Conservation (phyloP, 2,888 invertebrate species). For the Lacanobia oleracea region DNA sequence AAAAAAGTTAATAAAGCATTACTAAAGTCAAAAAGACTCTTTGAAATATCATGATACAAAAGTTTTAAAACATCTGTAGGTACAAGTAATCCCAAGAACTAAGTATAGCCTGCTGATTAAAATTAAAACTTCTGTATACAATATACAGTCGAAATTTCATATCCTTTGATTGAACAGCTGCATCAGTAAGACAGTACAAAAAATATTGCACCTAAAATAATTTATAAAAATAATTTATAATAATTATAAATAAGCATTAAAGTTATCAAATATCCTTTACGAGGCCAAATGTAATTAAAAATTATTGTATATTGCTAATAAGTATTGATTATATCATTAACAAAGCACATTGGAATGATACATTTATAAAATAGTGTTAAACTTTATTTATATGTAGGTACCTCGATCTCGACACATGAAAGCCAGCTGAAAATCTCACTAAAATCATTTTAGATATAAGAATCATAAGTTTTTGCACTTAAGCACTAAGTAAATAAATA, state of each 20-base stretch:
- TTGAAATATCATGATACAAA: neutral
- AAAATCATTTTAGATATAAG: conserved; percentile 68
- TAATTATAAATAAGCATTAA: conserved; percentile 64
- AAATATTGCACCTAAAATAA: conserved; percentile 67
- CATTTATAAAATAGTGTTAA: conserved; percentile 58
- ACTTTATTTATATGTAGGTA: conserved; percentile 31
- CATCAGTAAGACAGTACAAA: conserved; percentile 55
- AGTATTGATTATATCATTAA: conserved; percentile 62
- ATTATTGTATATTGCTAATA: conserved; percentile 58
- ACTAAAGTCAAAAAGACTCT: neutral
- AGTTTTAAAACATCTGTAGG: neutral
- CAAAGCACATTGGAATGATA: conserved; percentile 70
- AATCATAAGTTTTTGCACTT: conserved; percentile 84
- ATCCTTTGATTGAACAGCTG: conserved; percentile 46
- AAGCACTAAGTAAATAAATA: conserved; percentile 89
- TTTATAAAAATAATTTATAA: conserved; percentile 66
- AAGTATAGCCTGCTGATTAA: neutral
- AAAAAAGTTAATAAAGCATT: neutral
- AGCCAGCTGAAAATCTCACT: conserved; percentile 83
- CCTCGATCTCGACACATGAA: conserved; percentile 68
- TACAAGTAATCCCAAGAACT: neutral
- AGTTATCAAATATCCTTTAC: conserved; percentile 62
- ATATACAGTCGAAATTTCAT: conserved; percentile 42
- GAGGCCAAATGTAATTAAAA: conserved; percentile 59
- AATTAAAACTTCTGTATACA: neutral